Evolutionary conservation across 2,113 vertebrate genomes (phyloP).

Genomic region (Chascanopsetta lugubris): DNA sequence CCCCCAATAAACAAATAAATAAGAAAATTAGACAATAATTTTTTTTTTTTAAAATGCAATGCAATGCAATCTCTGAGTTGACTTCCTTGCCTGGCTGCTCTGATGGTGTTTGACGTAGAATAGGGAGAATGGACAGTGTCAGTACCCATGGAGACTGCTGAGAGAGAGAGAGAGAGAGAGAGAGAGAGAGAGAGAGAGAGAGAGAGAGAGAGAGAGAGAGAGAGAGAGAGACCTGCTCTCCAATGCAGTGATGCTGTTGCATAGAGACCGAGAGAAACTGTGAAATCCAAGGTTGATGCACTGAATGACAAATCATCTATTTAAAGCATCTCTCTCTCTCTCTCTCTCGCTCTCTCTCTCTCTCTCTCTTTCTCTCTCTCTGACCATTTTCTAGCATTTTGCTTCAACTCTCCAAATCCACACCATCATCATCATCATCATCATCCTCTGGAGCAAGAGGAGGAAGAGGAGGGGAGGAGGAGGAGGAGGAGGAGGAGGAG

Average conservation of each 20-base stretch:
- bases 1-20: too few relatives aligned
- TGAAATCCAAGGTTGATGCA: conserved; percentile 68
- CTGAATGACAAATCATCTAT: conserved; percentile 65
- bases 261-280: conserved; percentile 63
- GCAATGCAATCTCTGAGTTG: conserved; percentile 6
- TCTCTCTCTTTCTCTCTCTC: neutral
- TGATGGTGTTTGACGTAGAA: conserved; percentile 53
- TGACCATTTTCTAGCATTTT: conserved; percentile 44
- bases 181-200: too few relatives aligned
- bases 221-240: conserved; percentile 42
- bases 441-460: too few relatives aligned
- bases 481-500: too few relatives aligned
- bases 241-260: conserved; percentile 74
- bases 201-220: too few relatives aligned
- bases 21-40: too few relatives aligned
- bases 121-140: conserved; percentile 45
- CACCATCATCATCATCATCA: too few relatives aligned
- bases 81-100: conserved; percentile 24
- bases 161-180: too few relatives aligned
- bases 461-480: too few relatives aligned
- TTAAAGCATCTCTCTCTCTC: conserved; percentile 27
- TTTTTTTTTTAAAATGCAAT: neutral
- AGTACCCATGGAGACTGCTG: conserved; percentile 73
- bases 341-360: neutral
- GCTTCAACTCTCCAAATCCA: conserved; percentile 44